Conservation (phyloP, 2,888 invertebrate species). For the Hypolimnas misippus region DNA sequence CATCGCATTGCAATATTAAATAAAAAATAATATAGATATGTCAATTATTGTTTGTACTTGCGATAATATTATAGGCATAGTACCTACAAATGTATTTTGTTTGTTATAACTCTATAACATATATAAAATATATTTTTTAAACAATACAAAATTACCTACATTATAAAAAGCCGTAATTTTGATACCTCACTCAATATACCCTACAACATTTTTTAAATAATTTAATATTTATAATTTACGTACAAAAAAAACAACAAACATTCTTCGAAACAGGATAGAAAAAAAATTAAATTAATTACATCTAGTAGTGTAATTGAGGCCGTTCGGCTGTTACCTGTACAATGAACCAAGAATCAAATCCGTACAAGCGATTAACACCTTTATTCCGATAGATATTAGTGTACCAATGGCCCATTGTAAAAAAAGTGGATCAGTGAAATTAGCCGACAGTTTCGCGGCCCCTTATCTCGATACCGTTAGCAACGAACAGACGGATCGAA, state of each 20-base stretch:
- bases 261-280: conserved; percentile 18
- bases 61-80: too few species aligned
- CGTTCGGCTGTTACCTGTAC: conserved; percentile 33
- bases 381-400: conserved; percentile 14
- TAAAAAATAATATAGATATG: too few species aligned
- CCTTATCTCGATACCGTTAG: conserved; percentile 39
- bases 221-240: too few species aligned
- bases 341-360: conserved; percentile 24
- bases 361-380: conserved; percentile 9
- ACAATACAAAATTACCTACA: too few species aligned
- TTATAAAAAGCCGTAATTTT: too few species aligned
- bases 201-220: too few species aligned
- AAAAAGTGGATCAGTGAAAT: conserved; percentile 42
- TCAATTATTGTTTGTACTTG: too few species aligned
- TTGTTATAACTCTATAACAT: too few species aligned
- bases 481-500: conserved; percentile 38
- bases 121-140: too few species aligned
- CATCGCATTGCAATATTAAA: too few species aligned
- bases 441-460: conserved; percentile 40
- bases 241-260: not conserved
- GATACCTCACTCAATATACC: too few species aligned
- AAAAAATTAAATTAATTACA: conserved; percentile 31
- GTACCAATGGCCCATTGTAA: conserved; percentile 19
- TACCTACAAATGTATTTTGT: too few species aligned
- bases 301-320: conserved; percentile 27